Evolutionary conservation across 2,888 invertebrate species (phyloP).

Genomic region (Eupithecia subumbrata): DNA sequence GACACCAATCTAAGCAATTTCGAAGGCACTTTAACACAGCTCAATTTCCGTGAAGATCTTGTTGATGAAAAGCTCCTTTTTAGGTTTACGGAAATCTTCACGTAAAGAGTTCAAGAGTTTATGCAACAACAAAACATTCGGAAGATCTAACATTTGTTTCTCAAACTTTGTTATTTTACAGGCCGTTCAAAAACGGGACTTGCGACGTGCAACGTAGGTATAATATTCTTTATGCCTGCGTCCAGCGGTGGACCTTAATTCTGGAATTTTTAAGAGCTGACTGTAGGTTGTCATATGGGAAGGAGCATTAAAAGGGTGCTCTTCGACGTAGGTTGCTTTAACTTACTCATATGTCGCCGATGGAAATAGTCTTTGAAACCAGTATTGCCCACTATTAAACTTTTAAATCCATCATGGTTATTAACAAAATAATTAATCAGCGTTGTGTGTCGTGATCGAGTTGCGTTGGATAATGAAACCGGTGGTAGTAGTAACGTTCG

Average conservation of each 20-base stretch:
- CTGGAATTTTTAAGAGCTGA: too few relatives aligned
- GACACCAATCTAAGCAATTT: constrained; percentile 10
- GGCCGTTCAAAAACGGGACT: background rate
- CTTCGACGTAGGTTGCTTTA: background rate
- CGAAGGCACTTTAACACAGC: constrained; percentile 1
- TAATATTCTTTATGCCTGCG: background rate
- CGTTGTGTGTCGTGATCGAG: too few relatives aligned
- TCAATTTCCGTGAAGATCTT: background rate
- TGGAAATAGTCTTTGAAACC: background rate
- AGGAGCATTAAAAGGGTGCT: background rate
- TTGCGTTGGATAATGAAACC: too few relatives aligned
- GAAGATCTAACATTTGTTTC: background rate
- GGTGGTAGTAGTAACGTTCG: too few relatives aligned
- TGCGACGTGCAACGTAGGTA: background rate
- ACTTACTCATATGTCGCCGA: background rate
- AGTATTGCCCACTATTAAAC: constrained; percentile 1
- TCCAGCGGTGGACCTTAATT: too few relatives aligned
- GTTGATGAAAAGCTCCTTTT: background rate
- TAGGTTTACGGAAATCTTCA: background rate
- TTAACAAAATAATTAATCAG: too few relatives aligned
- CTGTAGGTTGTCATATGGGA: too few relatives aligned
- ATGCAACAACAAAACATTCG: background rate
- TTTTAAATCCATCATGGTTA: too few relatives aligned
- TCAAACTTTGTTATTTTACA: background rate
- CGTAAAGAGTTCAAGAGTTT: background rate